Conservation (phyloP, 2,888 invertebrate genomes). For the Tineola bisselliella region DNA sequence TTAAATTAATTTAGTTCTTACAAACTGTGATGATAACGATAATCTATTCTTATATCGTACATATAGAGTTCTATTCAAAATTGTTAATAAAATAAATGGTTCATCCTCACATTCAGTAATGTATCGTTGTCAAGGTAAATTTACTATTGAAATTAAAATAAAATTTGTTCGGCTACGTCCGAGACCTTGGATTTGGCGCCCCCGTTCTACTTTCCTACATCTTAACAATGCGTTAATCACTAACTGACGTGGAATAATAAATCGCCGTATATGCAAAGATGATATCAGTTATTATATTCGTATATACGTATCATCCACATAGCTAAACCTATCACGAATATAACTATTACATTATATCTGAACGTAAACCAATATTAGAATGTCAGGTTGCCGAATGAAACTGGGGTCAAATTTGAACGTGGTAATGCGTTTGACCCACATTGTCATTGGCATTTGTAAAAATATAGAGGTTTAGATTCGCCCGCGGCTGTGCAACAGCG, state of each 20-base stretch:
- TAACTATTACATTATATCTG: slow-evolving; percentile 17
- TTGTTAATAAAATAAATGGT: not conserved
- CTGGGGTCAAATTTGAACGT: slow-evolving; percentile 54
- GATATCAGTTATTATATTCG: slow-evolving; percentile 16
- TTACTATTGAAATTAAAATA: slow-evolving; percentile 30
- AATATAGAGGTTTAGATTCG: slow-evolving; percentile 5
- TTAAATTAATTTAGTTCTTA: not conserved
- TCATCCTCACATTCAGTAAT: slow-evolving; percentile 21
- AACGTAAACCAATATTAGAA: slow-evolving; percentile 4
- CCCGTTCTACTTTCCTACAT: slow-evolving; percentile 60
- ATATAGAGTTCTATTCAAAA: not conserved
- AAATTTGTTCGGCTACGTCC: slow-evolving; percentile 42
- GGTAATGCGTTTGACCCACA: slow-evolving; percentile 58
- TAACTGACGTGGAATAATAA: slow-evolving; percentile 31
- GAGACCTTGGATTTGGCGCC: slow-evolving; percentile 55
- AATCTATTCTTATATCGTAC: not conserved
- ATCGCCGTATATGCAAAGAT: slow-evolving; percentile 23
- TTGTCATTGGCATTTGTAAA: slow-evolving; percentile 33
- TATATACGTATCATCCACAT: no score
- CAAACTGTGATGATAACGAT: slow-evolving; percentile 1
- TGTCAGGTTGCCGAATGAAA: slow-evolving; percentile 21
- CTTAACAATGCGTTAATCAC: slow-evolving; percentile 56
- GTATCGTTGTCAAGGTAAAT: slow-evolving; percentile 31
- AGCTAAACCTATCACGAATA: slow-evolving; percentile 14
- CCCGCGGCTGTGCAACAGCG: slow-evolving; percentile 10